A percentile compares a stretch with the other conserved stretches of the same genome.
Conservation (phyloP, 2,113 vertebrate genomes). For the Sula dactylatra region DNA sequence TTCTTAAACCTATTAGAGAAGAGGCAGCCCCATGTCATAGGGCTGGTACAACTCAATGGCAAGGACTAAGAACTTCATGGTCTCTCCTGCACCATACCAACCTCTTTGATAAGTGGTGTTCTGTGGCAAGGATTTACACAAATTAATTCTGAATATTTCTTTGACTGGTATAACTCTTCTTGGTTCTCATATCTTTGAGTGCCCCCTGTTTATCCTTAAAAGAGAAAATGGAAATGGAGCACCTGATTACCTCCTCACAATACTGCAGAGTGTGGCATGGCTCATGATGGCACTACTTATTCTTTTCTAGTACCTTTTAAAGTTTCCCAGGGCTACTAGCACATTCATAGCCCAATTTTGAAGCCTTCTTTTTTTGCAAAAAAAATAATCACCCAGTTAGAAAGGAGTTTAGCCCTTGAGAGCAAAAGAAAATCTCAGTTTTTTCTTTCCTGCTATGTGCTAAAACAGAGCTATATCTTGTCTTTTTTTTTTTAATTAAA, state of each 20-base stretch:
- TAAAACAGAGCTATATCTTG: not conserved
- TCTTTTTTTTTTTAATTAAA: not conserved
- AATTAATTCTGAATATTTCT: not conserved
- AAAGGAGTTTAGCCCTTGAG: not conserved
- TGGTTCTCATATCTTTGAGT: not conserved
- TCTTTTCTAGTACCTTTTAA: not conserved
- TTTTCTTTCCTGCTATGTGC: not conserved
- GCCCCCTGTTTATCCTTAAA: not conserved
- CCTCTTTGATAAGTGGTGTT: not conserved
- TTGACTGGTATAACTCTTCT: not conserved
- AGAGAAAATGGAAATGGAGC: not conserved
- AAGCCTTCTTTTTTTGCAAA: not conserved
- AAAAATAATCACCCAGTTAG: not conserved
- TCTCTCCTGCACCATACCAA: not conserved
- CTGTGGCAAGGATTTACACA: not conserved
- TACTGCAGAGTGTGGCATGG: not conserved
- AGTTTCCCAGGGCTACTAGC: not conserved
- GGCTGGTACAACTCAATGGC: not conserved
- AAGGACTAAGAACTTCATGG: not conserved
- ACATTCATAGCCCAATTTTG: not conserved
- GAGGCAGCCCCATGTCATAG: not conserved
- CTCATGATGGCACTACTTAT: not conserved
- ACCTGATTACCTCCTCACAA: not conserved
- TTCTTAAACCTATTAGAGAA: not conserved
- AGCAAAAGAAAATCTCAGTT: not conserved